These are phyloP conservation scores for Halictus ligatus DNA, from an alignment of 2,888 invertebrate genomes.

Conservation along the genomic window DNA sequence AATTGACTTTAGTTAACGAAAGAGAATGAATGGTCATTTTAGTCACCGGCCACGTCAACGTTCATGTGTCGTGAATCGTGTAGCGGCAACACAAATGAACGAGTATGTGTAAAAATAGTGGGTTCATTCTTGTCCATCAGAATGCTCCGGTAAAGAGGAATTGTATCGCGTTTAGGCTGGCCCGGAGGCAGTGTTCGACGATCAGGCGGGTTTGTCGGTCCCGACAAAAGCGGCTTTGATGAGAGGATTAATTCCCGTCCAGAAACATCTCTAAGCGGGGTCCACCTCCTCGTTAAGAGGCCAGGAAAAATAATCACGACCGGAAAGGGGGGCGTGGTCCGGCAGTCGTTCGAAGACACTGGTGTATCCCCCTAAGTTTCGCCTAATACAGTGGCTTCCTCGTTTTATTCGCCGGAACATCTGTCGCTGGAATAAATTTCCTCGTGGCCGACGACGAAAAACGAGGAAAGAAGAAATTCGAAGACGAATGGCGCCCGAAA, in stretches of 20 bases:
- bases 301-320: constrained; percentile 49
- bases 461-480: constrained; percentile 13
- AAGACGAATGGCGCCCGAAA: constrained; percentile 19
- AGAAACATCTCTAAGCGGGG: constrained; percentile 20
- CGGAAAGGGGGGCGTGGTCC: constrained; percentile 55
- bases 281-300: constrained; percentile 48
- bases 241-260: constrained; percentile 57
- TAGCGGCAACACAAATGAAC: too few species aligned
- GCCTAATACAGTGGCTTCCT: constrained; percentile 5
- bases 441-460: neutral
- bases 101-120: too few species aligned
- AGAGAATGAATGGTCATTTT: too few species aligned
- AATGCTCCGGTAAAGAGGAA: neutral
- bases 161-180: neutral
- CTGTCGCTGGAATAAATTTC: constrained; percentile 40
- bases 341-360: constrained; percentile 10
- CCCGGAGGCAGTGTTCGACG: neutral
- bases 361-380: constrained; percentile 2
- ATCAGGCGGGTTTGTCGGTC: neutral
- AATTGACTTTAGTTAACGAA: too few species aligned
- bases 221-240: constrained; percentile 48
- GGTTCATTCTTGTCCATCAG: too few species aligned
- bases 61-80: too few species aligned
- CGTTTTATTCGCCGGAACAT: constrained; percentile 20
- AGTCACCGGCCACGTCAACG: too few species aligned